Evolutionary conservation across 2,888 invertebrate genomes (phyloP).

Genomic region (Abrostola triplasia): DNA sequence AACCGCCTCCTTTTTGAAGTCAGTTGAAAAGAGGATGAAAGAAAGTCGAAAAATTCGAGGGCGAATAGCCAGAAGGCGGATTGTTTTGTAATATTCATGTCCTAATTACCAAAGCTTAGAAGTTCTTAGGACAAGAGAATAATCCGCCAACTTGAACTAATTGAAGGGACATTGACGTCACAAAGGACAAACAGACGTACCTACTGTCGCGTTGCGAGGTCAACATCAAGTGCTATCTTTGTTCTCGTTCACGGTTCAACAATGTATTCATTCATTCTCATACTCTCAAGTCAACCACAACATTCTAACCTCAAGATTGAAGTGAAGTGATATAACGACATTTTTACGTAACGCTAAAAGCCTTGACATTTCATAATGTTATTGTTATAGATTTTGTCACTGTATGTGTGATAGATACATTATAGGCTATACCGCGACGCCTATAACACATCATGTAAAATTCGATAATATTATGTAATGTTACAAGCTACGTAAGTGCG

Average conservation of each 20-base stretch:
- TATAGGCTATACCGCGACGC: conserved; percentile 17
- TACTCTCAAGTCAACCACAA: conserved; percentile 26
- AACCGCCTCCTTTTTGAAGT: no score
- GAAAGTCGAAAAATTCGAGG: no score
- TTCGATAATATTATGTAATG: conserved; percentile 39
- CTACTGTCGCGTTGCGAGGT: conserved; percentile 8
- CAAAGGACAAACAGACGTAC: conserved; percentile 20
- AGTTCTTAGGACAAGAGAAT: conserved; percentile 20
- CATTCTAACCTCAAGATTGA: conserved; percentile 25
- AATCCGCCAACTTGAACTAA: conserved; percentile 20
- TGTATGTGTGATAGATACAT: conserved; percentile 21
- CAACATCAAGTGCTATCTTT: conserved; percentile 26
- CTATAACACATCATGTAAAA: conserved; percentile 36
- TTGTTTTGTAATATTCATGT: not conserved
- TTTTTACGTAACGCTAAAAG: conserved; percentile 56
- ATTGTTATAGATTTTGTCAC: conserved; percentile 47
- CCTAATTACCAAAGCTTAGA: conserved; percentile 14
- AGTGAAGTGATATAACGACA: conserved; percentile 45
- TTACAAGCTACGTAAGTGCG: conserved; percentile 33
- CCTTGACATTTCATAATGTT: conserved; percentile 56
- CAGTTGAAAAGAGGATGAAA: no score
- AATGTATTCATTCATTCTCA: conserved; percentile 32
- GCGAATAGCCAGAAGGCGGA: no score
- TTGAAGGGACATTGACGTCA: conserved; percentile 17
- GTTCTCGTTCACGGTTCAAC: conserved; percentile 21